phyloP scores from a whole-genome alignment of 37 sponge, comb jelly and placozoan species.

The Cladorhizidae sp. region DNA sequence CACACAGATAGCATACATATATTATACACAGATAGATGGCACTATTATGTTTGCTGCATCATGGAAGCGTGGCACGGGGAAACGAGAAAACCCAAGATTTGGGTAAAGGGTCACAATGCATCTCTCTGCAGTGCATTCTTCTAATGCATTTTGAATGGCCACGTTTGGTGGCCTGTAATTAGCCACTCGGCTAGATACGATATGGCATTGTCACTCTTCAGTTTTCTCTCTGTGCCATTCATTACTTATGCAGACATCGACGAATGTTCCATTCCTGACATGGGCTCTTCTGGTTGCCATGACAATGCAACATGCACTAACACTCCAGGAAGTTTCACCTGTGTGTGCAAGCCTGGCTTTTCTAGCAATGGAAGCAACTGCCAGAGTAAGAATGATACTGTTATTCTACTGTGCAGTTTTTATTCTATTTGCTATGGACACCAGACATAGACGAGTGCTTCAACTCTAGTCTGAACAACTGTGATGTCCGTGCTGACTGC shows the following conservation, averaged over 20 bases:
- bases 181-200: too few species aligned
- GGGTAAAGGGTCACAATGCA: too few species aligned
- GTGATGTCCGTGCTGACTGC: conserved; percentile 13
- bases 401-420: too few species aligned
- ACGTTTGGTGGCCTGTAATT: not conserved
- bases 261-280: not conserved
- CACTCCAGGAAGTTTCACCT: not conserved
- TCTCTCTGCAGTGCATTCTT: too few species aligned
- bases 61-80: too few species aligned
- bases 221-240: too few species aligned
- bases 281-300: not conserved
- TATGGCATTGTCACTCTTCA: too few species aligned
- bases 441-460: conserved; percentile 22
- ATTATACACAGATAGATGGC: too few species aligned
- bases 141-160: too few species aligned
- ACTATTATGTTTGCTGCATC: too few species aligned
- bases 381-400: conserved; percentile 8
- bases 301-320: not conserved
- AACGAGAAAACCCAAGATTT: too few species aligned
- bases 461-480: not conserved
- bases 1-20: too few species aligned
- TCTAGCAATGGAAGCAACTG: conserved; percentile 28
- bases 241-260: conserved; percentile 13
- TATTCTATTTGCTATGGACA: not conserved
- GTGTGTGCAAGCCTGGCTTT: conserved; percentile 37